phyloP scores from a whole-genome alignment of 2,797 vertebrate genomes.

The Chelon auratus region DNA sequence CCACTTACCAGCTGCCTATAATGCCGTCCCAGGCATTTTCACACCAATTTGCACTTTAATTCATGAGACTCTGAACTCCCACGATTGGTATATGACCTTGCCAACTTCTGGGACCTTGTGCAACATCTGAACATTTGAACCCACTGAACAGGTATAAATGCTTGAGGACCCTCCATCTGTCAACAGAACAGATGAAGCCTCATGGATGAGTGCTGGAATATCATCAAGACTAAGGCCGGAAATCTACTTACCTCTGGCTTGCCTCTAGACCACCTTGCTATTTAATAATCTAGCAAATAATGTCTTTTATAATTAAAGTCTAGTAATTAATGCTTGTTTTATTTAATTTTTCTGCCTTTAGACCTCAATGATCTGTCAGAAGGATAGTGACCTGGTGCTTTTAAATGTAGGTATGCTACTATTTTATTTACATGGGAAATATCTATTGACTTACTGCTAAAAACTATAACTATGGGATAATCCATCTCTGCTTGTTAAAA shows the following conservation, averaged over 20 bases:
- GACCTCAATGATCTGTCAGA: too few species aligned
- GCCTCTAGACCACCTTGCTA: not conserved
- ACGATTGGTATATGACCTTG: slow-evolving; percentile 8
- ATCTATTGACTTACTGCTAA: too few species aligned
- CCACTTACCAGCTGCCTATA: slow-evolving; percentile 14
- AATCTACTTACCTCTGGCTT: not conserved
- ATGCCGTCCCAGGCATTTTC: slow-evolving; percentile 17
- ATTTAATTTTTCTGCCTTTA: too few species aligned
- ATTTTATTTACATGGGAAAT: not conserved
- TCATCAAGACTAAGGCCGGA: not conserved
- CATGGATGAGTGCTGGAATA: slow-evolving; percentile 3
- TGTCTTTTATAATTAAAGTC: too few species aligned
- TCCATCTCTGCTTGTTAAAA: too few species aligned
- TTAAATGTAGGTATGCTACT: too few species aligned
- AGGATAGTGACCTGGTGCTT: too few species aligned
- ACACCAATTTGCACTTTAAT: slow-evolving; percentile 26
- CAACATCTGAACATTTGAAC: not conserved
- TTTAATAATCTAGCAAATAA: too few species aligned
- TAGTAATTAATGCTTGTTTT: too few species aligned
- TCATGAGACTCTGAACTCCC: slow-evolving; percentile 5
- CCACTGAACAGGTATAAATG: slow-evolving; percentile 12
- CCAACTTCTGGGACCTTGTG: slow-evolving; percentile 9
- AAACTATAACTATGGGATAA: too few species aligned
- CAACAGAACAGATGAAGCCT: slow-evolving; percentile 4
- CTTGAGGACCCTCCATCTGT: not conserved